Base-by-base conservation (phyloP, 2,113 vertebrate genomes). In the Rhombomys opimus region DNA sequence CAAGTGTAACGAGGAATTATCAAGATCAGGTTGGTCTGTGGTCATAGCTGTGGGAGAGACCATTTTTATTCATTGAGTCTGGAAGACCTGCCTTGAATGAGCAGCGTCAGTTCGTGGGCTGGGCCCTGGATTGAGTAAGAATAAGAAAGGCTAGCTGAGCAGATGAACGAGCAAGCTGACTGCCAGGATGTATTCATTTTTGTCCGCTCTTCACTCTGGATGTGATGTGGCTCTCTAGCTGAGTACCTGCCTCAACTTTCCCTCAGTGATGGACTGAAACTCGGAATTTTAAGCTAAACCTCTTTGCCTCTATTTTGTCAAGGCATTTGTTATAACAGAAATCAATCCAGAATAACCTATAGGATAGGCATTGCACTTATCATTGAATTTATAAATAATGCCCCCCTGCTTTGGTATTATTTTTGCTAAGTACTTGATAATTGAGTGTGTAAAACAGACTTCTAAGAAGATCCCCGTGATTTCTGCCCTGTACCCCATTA, bases 311-410 rank as follows among this genome's bases (percentile, higher is more conserved):
- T 23, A 41, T 41, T 17, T n/a, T 41, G 35, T 4, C 32, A 81
- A 9, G 54, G 30, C n/a, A 59, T 81, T 81, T 81, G 5, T 59
- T 27, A 59, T 32, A 59, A 7, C 18, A 81, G 32, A 59, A 81
- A 38, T 59, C 4, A 14, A 22, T n/a, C 20, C 59, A 61, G 54
- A 82, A 2, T n/a, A 59, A 20, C 35, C 2, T 80, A 57, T 23
- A 61, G 22, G 13, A 65, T 57, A 76, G 18, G 27, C 77, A 57
- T 10, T 59, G 18, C 75, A 41, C 18, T 87, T 87, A 38, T 81
- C 32, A 94, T 90, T 57, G 78, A 46, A 86, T 86, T 82, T 72
- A 22, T 59, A 73, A 94, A 90, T 52, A 59, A 59, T n/a, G 35
- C 14, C 81, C 75, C 88, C 30, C n/a, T 86, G 67, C 63, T 84